Percentiles rank a stretch among this genome's conserved stretches.
These are phyloP conservation scores for Heliothis virescens DNA, from an alignment of 1,140 invertebrate species.

Conservation along the genomic window DNA sequence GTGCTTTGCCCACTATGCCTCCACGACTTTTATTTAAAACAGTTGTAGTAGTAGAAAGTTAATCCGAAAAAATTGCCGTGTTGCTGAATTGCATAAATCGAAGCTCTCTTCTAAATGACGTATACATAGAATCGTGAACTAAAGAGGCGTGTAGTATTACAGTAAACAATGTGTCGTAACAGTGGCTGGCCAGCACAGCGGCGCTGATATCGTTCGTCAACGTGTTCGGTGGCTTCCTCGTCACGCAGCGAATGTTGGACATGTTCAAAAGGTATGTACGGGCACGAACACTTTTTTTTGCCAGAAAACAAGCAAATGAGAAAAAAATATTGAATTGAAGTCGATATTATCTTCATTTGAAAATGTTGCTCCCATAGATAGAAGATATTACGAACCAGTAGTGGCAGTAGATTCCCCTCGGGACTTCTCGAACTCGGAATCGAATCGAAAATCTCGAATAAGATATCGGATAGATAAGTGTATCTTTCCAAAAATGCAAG, in stretches of 20 bases:
- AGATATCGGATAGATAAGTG: too few relatives aligned
- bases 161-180: conserved; percentile 50
- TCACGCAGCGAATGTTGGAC: conserved; percentile 96
- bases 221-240: conserved; percentile 96
- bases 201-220: conserved; percentile 96
- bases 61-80: too few relatives aligned
- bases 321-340: not conserved
- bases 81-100: not conserved
- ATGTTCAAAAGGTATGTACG: conserved; percentile 93
- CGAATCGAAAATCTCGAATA: too few relatives aligned
- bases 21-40: too few relatives aligned
- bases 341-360: too few relatives aligned
- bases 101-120: not conserved
- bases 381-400: too few relatives aligned
- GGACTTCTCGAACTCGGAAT: too few relatives aligned
- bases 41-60: too few relatives aligned
- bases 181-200: conserved; percentile 91
- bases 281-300: not conserved
- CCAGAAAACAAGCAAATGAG: not conserved
- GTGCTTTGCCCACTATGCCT: too few relatives aligned
- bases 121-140: not conserved
- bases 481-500: too few relatives aligned
- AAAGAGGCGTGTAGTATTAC: not conserved
- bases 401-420: too few relatives aligned
- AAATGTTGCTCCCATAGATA: too few relatives aligned